phyloP scores from a whole-genome alignment of 2,797 vertebrate species.

The Remorina albescens region DNA sequence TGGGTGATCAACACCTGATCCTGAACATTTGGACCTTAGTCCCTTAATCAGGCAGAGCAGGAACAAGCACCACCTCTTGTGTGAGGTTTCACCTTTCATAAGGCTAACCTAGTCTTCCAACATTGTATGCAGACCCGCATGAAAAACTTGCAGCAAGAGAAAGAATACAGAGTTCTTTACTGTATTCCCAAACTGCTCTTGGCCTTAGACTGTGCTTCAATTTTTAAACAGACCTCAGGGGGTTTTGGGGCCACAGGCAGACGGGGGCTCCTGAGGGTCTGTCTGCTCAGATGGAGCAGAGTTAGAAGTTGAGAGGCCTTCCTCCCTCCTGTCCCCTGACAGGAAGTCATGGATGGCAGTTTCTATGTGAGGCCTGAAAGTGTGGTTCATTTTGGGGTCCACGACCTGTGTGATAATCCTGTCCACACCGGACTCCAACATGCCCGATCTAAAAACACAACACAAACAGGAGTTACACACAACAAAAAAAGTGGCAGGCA shows the following conservation, averaged over 20 bases:
- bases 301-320: slow-evolving; percentile 77
- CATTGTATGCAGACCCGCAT: slow-evolving; percentile 10
- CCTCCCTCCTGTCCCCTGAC: slow-evolving; percentile 91
- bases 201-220: background rate
- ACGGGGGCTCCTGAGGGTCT: slow-evolving; percentile 86
- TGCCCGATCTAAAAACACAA: slow-evolving; percentile 88
- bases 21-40: slow-evolving; percentile 6
- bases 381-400: slow-evolving; percentile 98
- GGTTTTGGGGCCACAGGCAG: slow-evolving; percentile 86
- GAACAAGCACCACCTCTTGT: background rate
- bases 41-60: slow-evolving; percentile 6
- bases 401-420: slow-evolving; percentile 99
- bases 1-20: slow-evolving; percentile 9
- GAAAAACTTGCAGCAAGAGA: slow-evolving; percentile 39
- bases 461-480: background rate
- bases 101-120: slow-evolving; percentile 23
- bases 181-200: slow-evolving; percentile 8
- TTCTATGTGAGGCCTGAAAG: slow-evolving; percentile 97
- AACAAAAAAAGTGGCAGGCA: too few species aligned
- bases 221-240: slow-evolving; percentile 85
- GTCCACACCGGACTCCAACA: slow-evolving; percentile 98
- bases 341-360: slow-evolving; percentile 96
- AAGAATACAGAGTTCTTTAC: slow-evolving; percentile 4
- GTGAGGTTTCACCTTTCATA: slow-evolving; percentile 6
- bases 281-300: slow-evolving; percentile 80